Base-by-base conservation (phyloP, 2,888 invertebrate species). In the Ectropis crepuscularia region DNA sequence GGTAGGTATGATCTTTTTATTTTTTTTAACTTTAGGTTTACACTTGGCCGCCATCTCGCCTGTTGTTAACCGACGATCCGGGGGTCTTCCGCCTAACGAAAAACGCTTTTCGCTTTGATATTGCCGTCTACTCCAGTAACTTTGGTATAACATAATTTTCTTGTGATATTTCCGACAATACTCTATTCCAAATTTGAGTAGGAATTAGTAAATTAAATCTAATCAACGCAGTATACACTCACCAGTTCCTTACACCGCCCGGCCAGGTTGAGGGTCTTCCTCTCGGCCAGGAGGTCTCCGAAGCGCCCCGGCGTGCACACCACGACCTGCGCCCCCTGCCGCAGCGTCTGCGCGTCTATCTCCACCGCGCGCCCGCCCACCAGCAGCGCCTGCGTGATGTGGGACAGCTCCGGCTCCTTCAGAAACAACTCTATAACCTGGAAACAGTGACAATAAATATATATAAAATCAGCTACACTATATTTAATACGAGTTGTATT, bases 271-370 rank as follows among this genome's bases (percentile, higher is more conserved):
- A 96, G 86, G 72, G 95, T 95, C 57, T 94, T 94, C 73, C 95
- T 95, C 74, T 96, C 94, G 6, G 95, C 94, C 11, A 98, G 88
- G 61, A 99, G 88, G 87, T 99, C 98, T 81, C 97, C 97, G 7
- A 99, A 87, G 64, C 99, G 91, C 0, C 99, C 99, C 0, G 99
- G 99, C 0, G 99, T 99, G 59, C 98, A 98, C 51, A 99, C 95
- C 6, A 99, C 93, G 48, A 99, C 96, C 78, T 99, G 96, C 0
- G 95, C 96, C 0, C 97, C 97, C 51, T 94, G 90, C 69, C 94
- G 93, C 59, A 98, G 93, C 12, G 93, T 93, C 42, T 93, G 93
- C 0, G 97, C 91, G 83, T 98, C 98, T 6, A 95, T 94, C n/a
- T 95, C 95, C 0, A 97, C 95, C 58, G 95, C 95, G 61, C 95